Percentiles rank a stretch among this genome's conserved stretches.
These are phyloP conservation scores for Andinoacara biseriatus DNA, from an alignment of 2,113 vertebrate species.

Conservation along the genomic window DNA sequence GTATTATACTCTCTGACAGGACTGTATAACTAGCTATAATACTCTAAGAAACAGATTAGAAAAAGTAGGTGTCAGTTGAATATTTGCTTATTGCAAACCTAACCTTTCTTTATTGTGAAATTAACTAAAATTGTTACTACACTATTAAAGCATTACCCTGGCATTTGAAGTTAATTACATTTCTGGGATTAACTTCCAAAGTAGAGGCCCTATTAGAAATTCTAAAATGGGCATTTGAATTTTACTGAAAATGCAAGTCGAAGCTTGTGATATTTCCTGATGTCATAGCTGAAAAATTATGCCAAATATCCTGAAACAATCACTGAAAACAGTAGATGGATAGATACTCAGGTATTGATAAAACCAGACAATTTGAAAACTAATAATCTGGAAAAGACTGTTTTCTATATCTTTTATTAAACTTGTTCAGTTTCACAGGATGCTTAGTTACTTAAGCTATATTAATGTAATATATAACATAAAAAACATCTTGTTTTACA, in stretches of 20 bases:
- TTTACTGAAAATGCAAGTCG: not conserved
- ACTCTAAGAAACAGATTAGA: not conserved
- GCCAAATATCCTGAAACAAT: not conserved
- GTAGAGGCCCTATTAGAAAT: not conserved
- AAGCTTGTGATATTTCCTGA: slow-evolving; percentile 2
- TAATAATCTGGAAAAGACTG: slow-evolving; percentile 10
- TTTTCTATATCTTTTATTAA: not conserved
- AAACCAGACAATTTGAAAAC: not conserved
- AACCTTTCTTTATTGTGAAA: not conserved
- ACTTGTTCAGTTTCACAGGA: not conserved
- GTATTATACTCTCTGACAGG: not conserved
- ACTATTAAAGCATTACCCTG: not conserved
- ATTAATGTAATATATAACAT: not conserved
- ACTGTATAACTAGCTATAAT: not conserved
- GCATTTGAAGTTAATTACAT: not conserved
- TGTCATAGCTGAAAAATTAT: not conserved
- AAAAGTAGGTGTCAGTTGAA: not conserved
- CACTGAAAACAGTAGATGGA: not conserved
- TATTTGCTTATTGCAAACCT: not conserved
- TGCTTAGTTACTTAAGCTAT: not conserved
- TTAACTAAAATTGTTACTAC: not conserved
- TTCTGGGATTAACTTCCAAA: not conserved
- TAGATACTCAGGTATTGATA: not conserved
- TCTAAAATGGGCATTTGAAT: not conserved
- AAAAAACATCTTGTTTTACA: not conserved